A percentile compares a stretch with the other conserved stretches of the same genome.
Conservation (phyloP, 2,113 vertebrate species). For the Catharus bicknelli region DNA sequence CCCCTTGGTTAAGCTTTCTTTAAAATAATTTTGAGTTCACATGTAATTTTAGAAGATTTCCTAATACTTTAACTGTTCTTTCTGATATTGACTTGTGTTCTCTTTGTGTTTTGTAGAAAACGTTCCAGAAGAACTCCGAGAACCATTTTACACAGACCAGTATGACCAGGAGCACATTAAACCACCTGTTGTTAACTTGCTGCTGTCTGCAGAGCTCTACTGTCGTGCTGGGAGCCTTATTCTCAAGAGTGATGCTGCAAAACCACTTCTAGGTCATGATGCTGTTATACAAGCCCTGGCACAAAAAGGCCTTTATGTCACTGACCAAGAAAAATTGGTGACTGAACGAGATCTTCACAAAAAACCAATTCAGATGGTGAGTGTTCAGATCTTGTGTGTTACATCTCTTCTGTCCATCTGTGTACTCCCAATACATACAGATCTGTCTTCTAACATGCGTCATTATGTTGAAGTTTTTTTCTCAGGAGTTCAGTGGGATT, state of each 20-base stretch:
- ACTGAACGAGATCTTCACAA: conserved; percentile 92
- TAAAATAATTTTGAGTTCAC: neutral
- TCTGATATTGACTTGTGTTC: neutral
- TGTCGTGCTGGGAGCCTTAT: conserved; percentile 92
- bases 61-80: neutral
- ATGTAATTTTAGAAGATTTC: neutral
- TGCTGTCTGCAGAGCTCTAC: conserved; percentile 95
- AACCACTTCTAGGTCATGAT: conserved; percentile 91
- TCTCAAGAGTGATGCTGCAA: conserved; percentile 87
- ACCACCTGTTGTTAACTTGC: conserved; percentile 88
- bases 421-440: neutral
- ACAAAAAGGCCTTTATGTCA: conserved; percentile 93
- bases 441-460: neutral
- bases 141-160: conserved; percentile 97
- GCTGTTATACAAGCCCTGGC: conserved; percentile 95
- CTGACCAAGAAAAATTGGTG: conserved; percentile 92
- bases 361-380: conserved; percentile 96
- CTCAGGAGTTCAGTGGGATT: neutral
- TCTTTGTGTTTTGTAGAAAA: conserved; percentile 77
- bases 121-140: conserved; percentile 87
- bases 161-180: conserved; percentile 98
- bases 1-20: neutral
- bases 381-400: conserved; percentile 31
- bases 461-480: neutral
- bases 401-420: neutral